Base-by-base conservation (phyloP, 30 jellyfish, hydroid and myxozoan genomes). In the Pelagia noctiluca region DNA sequence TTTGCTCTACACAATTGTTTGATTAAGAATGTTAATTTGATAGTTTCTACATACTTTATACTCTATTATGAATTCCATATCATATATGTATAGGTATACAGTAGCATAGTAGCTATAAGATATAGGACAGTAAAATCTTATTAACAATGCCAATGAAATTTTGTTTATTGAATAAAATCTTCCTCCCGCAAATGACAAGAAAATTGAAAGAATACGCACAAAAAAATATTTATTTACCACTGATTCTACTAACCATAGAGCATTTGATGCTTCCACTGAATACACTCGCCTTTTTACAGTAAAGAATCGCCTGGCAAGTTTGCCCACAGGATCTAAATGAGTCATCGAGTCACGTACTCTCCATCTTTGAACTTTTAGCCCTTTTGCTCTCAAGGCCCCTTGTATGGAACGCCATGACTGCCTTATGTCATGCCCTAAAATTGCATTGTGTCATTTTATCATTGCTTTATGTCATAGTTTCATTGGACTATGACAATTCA, bases 291-390 rank as follows among this genome's bases (percentile, higher is more conserved):
- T 65, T 28, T 32, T 32, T 1, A 65, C 78, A 28, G 78, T 25
- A 28, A 65, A 65, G 53, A 65, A 65, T 4, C 78, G 50, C 54
- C 50, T 28, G 16, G 78, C 53, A 28, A 65, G 52, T 65, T 65
- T 65, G 3, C 78, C 78, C 26, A 65, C 35, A 18, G 78, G 78
- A 32, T 32, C 78, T 38, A 71, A 48, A 1, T 35, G 75, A 22
- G 69, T 38, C 65, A 76, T 52, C 49, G 88, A 76, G 3, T 76
- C 88, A 26, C 88, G 61, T 24, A 76, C 34, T 53, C 80, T 76
- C 88, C 88, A 76, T 34, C 88, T 61, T 52, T 76, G 80, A 26
- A 76, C 70, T 50, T 76, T 75, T 21, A 76, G 24, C 3, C 66
- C 31, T 28, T 48, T 33, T 26, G 88, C 75, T 26, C 86, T 37